Conservation (phyloP, 2,888 invertebrate genomes). For the Boloria selene region DNA sequence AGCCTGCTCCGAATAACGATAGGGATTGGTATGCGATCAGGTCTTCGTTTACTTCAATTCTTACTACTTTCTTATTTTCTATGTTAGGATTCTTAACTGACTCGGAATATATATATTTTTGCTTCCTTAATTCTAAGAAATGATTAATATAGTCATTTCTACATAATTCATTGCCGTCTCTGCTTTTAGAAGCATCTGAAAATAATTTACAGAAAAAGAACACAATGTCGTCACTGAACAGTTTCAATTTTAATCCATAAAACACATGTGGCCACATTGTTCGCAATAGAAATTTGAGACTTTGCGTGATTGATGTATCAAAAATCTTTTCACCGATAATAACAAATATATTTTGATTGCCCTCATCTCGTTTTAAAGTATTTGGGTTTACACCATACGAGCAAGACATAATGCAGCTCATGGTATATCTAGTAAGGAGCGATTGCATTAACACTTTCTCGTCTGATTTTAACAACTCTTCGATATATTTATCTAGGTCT, state of each 20-base stretch:
- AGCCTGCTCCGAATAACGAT: constrained; percentile 68
- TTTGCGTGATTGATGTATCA: background rate
- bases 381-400: constrained; percentile 6
- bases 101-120: constrained; percentile 52
- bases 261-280: constrained; percentile 60
- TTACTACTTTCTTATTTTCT: constrained; percentile 42
- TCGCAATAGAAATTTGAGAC: constrained; percentile 31
- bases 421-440: background rate
- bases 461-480: background rate
- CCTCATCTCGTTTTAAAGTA: background rate
- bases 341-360: constrained; percentile 4
- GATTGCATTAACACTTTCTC: background rate
- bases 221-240: constrained; percentile 45
- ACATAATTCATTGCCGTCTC: constrained; percentile 48
- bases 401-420: constrained; percentile 11
- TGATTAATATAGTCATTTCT: constrained; percentile 60
- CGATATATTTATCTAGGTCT: background rate
- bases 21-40: constrained; percentile 78
- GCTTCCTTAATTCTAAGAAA: constrained; percentile 50
- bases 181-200: constrained; percentile 48
- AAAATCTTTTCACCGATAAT: constrained; percentile 12
- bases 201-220: constrained; percentile 52
- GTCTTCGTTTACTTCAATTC: constrained; percentile 59
- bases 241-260: constrained; percentile 51
- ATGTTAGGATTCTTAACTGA: constrained; percentile 49